These are phyloP conservation scores for Hemicordylus capensis DNA, from an alignment of 2,113 vertebrate species.

Conservation along the genomic window DNA sequence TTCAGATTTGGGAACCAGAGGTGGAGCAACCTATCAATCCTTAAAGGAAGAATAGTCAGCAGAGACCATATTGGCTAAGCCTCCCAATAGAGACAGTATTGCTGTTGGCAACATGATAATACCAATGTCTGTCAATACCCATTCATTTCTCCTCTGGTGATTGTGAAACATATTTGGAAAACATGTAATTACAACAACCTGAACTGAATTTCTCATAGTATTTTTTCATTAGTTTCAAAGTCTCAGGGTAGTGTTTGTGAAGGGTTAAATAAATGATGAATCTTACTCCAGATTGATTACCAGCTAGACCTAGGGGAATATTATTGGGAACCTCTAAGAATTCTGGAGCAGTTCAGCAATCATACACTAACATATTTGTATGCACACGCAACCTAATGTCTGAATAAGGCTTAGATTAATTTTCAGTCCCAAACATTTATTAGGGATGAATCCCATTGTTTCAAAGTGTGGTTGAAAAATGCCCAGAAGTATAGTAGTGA, in stretches of 20 bases:
- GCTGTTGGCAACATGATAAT: not conserved
- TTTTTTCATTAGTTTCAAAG: slow-evolving; percentile 23
- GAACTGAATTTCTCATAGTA: slow-evolving; percentile 12
- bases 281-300: not conserved
- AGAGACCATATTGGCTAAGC: not conserved
- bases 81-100: not conserved
- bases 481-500: not conserved
- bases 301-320: not conserved
- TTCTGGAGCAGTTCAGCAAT: not conserved
- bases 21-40: not conserved
- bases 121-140: slow-evolving; percentile 16
- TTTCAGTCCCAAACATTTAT: not conserved
- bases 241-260: not conserved
- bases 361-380: not conserved
- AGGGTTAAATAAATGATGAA: not conserved
- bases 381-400: not conserved
- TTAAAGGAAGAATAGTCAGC: not conserved
- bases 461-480: not conserved
- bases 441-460: not conserved
- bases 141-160: slow-evolving; percentile 11
- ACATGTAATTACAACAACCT: slow-evolving; percentile 13
- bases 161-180: slow-evolving; percentile 11
- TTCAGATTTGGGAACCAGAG: no score
- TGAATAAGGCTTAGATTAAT: no score
- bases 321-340: not conserved